Conservation (phyloP, 2,888 invertebrate genomes). For the Poecilus cupreus region DNA sequence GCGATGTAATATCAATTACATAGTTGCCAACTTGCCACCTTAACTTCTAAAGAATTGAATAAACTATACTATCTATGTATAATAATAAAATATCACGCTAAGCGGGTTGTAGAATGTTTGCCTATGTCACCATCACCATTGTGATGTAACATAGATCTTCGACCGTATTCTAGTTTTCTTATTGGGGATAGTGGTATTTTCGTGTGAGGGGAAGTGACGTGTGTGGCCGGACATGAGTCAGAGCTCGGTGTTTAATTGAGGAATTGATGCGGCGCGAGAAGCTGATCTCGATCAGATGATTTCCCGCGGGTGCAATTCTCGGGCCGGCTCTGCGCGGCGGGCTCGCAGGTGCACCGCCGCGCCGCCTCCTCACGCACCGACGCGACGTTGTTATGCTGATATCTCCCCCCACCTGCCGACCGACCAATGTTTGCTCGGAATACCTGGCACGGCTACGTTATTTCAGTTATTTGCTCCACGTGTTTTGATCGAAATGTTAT, state of each 20-base stretch:
- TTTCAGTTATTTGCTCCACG: constrained; percentile 2
- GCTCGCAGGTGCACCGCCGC: constrained; percentile 64
- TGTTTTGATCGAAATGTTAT: constrained; percentile 24
- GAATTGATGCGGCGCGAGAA: constrained; percentile 59
- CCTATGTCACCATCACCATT: too few relatives aligned
- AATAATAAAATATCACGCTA: too few relatives aligned
- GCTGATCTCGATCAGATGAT: constrained; percentile 67
- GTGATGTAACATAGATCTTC: too few relatives aligned
- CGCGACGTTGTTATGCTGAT: constrained; percentile 25
- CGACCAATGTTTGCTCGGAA: not conserved
- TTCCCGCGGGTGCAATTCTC: constrained; percentile 67
- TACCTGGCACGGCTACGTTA: not conserved
- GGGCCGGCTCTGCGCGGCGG: constrained; percentile 58
- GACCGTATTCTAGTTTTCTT: too few relatives aligned
- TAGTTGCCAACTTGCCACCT: too few relatives aligned
- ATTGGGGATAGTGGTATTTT: not conserved
- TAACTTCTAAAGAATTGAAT: too few relatives aligned
- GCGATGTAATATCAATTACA: too few relatives aligned
- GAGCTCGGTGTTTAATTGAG: constrained; percentile 58
- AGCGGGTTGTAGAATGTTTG: too few relatives aligned
- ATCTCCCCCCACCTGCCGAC: not conserved
- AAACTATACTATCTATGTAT: too few relatives aligned
- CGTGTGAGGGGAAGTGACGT: not conserved
- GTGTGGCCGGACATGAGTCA: constrained; percentile 55
- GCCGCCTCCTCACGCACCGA: not conserved